phyloP scores from a whole-genome alignment of 2,797 vertebrate species.

The Notolabrus celidotus region DNA sequence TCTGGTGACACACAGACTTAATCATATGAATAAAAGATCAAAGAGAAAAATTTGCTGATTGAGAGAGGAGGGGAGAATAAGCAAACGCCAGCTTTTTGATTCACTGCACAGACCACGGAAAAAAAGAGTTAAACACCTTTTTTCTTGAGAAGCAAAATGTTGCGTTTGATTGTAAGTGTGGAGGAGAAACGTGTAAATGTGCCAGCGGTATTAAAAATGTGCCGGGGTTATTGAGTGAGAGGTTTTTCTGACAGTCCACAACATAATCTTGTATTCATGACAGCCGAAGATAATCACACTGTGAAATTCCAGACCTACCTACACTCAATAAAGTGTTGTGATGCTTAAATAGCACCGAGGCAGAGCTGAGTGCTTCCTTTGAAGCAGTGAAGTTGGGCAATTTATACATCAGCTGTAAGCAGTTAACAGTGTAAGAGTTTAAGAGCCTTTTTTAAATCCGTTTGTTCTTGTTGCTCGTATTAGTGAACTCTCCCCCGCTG shows the following conservation, averaged over 20 bases:
- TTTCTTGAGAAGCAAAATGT: constrained; percentile 20
- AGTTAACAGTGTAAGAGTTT: constrained; percentile 5
- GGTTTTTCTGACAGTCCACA: constrained; percentile 51
- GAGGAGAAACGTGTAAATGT: constrained; percentile 48
- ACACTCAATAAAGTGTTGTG: constrained; percentile 40
- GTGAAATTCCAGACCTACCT: constrained; percentile 53
- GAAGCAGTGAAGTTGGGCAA: constrained; percentile 4
- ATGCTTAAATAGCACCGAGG: constrained; percentile 31
- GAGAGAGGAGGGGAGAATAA: constrained; percentile 68
- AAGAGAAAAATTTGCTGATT: constrained; percentile 75
- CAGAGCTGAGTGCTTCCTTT: neutral
- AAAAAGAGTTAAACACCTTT: constrained; percentile 48
- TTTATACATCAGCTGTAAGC: constrained; percentile 27
- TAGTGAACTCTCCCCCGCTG: constrained; percentile 22
- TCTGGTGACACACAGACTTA: constrained; percentile 73
- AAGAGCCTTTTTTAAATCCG: constrained; percentile 2
- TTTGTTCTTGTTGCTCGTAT: constrained; percentile 26
- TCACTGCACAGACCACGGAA: constrained; percentile 30
- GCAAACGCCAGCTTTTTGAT: constrained; percentile 63
- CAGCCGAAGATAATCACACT: constrained; percentile 58
- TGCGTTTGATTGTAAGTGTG: constrained; percentile 49
- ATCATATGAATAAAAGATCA: constrained; percentile 80
- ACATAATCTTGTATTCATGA: constrained; percentile 64
- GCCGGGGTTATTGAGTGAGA: constrained; percentile 53
- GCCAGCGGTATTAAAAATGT: constrained; percentile 55